phyloP scores from a whole-genome alignment of 2,888 invertebrate genomes.

The Pecten maximus region DNA sequence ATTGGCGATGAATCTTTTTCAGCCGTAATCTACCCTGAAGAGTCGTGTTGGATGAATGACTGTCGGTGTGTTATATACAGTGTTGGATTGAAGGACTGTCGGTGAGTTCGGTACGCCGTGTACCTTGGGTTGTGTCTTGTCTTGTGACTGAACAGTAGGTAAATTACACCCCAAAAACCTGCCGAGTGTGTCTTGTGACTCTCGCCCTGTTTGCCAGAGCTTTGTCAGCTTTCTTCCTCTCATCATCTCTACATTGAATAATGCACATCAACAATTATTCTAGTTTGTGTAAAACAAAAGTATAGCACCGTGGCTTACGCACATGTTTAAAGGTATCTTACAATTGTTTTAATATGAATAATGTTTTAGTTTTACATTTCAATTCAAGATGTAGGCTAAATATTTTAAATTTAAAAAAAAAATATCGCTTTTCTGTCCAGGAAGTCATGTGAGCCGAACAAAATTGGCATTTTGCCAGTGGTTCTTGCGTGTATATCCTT shows the following conservation, averaged over 20 bases:
- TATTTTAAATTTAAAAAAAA: too few relatives aligned
- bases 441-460: slow-evolving; percentile 4
- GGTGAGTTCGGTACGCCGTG: not conserved
- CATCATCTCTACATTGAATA: not conserved
- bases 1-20: not conserved
- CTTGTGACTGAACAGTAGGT: not conserved
- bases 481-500: not conserved
- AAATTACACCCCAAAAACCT: not conserved
- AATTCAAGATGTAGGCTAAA: not conserved
- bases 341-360: not conserved
- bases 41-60: not conserved
- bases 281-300: too few relatives aligned
- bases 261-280: not conserved
- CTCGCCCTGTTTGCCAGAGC: not conserved
- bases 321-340: not conserved
- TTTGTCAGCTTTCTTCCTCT: not conserved
- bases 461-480: not conserved
- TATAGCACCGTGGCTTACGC: too few relatives aligned
- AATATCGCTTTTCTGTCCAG: not conserved
- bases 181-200: not conserved
- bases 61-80: too few relatives aligned
- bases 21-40: not conserved
- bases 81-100: too few relatives aligned
- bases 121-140: not conserved
- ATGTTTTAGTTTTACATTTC: not conserved